Evolutionary conservation across 2,888 invertebrate species (phyloP).

Genomic region (Amitus sp.): DNA sequence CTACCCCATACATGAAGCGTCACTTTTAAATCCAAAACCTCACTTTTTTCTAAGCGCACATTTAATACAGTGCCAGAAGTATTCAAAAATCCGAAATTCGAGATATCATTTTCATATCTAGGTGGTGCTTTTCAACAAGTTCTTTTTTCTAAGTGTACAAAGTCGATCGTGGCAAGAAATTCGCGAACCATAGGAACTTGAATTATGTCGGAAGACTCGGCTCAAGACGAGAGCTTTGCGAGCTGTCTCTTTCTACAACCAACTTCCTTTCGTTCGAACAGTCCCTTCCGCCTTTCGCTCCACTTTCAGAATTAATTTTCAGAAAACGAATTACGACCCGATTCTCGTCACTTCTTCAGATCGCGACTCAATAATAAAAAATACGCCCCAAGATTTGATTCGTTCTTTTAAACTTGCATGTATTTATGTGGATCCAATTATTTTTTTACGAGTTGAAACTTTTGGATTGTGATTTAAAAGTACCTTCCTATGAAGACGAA

Average conservation of each 20-base stretch:
- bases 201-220: conserved; percentile 38
- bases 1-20: too few relatives aligned
- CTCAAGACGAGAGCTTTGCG: conserved; percentile 10
- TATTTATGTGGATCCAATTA: too few relatives aligned
- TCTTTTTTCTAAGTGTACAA: too few relatives aligned
- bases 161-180: background rate
- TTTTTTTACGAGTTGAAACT: too few relatives aligned
- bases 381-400: background rate
- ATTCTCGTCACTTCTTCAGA: background rate
- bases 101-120: too few relatives aligned
- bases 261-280: conserved; percentile 14
- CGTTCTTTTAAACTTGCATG: background rate
- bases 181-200: conserved; percentile 37
- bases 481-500: conserved; percentile 78
- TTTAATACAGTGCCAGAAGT: too few relatives aligned
- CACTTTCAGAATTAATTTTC: conserved; percentile 3
- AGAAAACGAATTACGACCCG: background rate
- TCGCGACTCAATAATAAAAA: background rate
- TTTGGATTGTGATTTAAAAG: too few relatives aligned
- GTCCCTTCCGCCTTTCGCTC: conserved; percentile 4
- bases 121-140: too few relatives aligned
- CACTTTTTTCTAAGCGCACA: too few relatives aligned
- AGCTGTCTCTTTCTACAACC: conserved; percentile 9
- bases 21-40: too few relatives aligned
- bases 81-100: too few relatives aligned